Evolutionary conservation across 2,113 vertebrate species (phyloP), one percentile per base, ranked within the genome.

Genomic region (Catagonus wagneri): DNA sequence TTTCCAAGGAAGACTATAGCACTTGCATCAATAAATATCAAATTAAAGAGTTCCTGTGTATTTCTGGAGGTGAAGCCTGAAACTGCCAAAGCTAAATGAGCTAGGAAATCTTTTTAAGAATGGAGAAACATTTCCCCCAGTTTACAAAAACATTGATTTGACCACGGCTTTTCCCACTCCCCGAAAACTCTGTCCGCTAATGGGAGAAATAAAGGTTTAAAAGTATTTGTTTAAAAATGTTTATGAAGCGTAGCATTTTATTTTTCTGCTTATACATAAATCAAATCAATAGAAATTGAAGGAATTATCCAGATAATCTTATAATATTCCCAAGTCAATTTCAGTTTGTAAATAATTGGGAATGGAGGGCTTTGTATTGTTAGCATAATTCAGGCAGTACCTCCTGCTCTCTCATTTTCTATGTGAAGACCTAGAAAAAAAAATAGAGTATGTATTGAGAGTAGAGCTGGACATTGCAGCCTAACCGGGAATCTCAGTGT

Each of bases 31-130:
- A 50, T 88, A 76, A 89, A 61, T 10, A 39, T 78, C 61, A 92
- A 96, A 86, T 92, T 90, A 79, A 97, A 87, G 7, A 72, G 12
- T 78, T 90, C 60, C 83, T 84, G 20, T 63, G 63, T 94, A 95
- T 96, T 95, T 93, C 75, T 93, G 63, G 36, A 90, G 79, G 52
- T 56, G 66, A 96, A 93, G n/a, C 11, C 65, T 61, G 60, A 94
- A 97, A 91, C 36, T 75, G 65, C 14, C 86, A 95, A 95, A 95
- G 61, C 15, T 75, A 97, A 97, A 76, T 15, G 58, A 91, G 1
- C 61, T 85, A 93, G 44, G 54, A 76, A 93, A 95, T 8, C 56
- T n/a, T 68, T 75, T 88, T 22, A 96, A 96, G 68, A 85, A 85
- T 12, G 75, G 22, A 95, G 58, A 93, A 94, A 75, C 2, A 81